phyloP scores from a whole-genome alignment of 2,797 vertebrate species.

The Xenopus petersii region DNA sequence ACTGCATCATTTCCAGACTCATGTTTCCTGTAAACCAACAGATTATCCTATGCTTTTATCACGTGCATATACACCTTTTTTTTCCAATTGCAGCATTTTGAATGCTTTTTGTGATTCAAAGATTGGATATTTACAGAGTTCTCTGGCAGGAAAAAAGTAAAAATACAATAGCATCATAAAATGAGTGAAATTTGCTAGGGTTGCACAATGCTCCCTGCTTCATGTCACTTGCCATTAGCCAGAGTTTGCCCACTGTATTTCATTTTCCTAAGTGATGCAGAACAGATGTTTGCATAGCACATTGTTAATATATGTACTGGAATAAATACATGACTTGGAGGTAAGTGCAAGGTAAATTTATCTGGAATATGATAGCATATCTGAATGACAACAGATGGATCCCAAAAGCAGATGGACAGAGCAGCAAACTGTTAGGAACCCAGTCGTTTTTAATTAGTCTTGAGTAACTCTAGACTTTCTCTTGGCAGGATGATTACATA shows the following conservation, averaged over 20 bases:
- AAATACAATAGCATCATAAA: slow-evolving; percentile 1
- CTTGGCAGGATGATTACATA: no score
- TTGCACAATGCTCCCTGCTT: not conserved
- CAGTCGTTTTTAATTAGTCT: no score
- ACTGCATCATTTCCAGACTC: slow-evolving; percentile 1
- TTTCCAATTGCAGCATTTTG: not conserved
- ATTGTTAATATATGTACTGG: no score
- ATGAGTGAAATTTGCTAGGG: not conserved
- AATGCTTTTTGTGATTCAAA: not conserved
- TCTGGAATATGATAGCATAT: no score
- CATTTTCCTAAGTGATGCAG: no score
- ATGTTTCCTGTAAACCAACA: not conserved
- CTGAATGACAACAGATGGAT: no score
- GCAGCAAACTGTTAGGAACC: no score
- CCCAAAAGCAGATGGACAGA: no score
- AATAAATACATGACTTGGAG: no score
- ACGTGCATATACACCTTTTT: not conserved
- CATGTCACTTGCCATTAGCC: not conserved
- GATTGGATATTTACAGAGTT: not conserved
- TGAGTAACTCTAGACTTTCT: no score
- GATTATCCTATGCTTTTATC: not conserved
- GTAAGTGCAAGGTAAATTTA: no score
- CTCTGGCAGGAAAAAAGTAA: not conserved
- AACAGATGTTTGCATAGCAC: no score
- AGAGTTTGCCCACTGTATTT: not conserved